Evolutionary conservation across 1,140 invertebrate genomes (phyloP).

Genomic region (Ceratina calcarata): DNA sequence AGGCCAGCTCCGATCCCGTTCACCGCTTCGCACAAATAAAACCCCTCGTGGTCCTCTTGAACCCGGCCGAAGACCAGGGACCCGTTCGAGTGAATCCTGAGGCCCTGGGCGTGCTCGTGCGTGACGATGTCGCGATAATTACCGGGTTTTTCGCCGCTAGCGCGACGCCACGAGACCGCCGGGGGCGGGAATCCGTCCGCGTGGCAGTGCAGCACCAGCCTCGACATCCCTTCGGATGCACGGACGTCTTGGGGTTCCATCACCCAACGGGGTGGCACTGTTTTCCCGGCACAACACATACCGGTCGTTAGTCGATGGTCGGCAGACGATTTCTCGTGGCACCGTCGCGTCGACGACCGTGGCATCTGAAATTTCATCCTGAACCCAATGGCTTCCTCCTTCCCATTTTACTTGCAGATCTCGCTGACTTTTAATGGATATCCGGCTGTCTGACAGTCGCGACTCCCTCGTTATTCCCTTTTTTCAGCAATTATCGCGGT

Average conservation of each 20-base stretch:
- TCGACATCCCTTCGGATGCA: slow-evolving; percentile 90
- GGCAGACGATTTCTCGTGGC: slow-evolving; percentile 6
- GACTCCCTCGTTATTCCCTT: not conserved
- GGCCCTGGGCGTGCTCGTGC: slow-evolving; percentile 76
- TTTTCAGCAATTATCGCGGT: slow-evolving; percentile 31
- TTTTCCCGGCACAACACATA: slow-evolving; percentile 41
- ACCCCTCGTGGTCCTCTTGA: slow-evolving; percentile 91
- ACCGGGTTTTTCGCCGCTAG: slow-evolving; percentile 88
- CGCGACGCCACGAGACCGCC: slow-evolving; percentile 92
- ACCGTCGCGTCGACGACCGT: slow-evolving; percentile 15
- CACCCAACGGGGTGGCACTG: slow-evolving; percentile 95
- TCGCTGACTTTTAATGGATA: slow-evolving; percentile 35
- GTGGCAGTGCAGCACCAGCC: slow-evolving; percentile 91
- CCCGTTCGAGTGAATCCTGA: slow-evolving; percentile 89
- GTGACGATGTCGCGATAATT: slow-evolving; percentile 90
- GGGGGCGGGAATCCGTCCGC: slow-evolving; percentile 95
- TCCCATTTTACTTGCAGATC: slow-evolving; percentile 39
- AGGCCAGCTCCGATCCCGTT: slow-evolving; percentile 94
- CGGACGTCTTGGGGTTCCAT: slow-evolving; percentile 93
- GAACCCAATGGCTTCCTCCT: not conserved
- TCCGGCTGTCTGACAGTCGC: not conserved
- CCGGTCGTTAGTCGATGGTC: slow-evolving; percentile 44
- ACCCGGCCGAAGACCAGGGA: slow-evolving; percentile 90
- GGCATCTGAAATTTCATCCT: slow-evolving; percentile 33
- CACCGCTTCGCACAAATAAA: slow-evolving; percentile 95